phyloP scores from a whole-genome alignment of 2,797 vertebrate genomes.

The Acestrorhynchus altus region DNA sequence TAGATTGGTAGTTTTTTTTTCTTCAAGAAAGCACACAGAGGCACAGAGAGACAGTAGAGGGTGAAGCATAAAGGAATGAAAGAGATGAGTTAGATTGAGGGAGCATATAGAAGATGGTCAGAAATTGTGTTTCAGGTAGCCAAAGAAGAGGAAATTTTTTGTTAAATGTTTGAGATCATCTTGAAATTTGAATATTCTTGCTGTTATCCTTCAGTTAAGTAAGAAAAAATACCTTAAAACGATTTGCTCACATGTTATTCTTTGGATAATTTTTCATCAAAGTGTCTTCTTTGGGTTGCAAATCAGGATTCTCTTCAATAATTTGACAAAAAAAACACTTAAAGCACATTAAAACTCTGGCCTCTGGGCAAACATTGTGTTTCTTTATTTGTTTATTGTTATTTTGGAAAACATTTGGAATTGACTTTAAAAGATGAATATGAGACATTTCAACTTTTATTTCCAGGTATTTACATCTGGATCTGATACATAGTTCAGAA shows the following conservation, averaged over 20 bases:
- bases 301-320: neutral
- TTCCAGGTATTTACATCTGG: too few relatives aligned
- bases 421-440: too few relatives aligned
- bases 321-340: too few relatives aligned
- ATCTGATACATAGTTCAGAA: too few relatives aligned
- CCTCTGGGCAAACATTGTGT: too few relatives aligned
- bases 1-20: neutral
- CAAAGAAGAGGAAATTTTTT: neutral
- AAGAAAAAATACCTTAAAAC: too few relatives aligned
- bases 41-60: neutral
- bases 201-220: neutral
- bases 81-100: neutral
- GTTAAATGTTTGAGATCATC: neutral
- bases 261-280: neutral
- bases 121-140: neutral
- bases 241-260: neutral
- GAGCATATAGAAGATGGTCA: neutral
- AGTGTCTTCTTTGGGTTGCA: too few relatives aligned
- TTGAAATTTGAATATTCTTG: neutral
- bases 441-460: too few relatives aligned
- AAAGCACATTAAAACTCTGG: too few relatives aligned
- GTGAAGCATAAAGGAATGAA: constrained; percentile 7
- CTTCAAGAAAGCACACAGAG: neutral
- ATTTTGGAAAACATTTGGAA: too few relatives aligned
- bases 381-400: too few relatives aligned